A percentile compares a stretch with the other conserved stretches of the same genome.
Conservation (phyloP, 1,140 invertebrate genomes). For the Tetramorium alpestre region DNA sequence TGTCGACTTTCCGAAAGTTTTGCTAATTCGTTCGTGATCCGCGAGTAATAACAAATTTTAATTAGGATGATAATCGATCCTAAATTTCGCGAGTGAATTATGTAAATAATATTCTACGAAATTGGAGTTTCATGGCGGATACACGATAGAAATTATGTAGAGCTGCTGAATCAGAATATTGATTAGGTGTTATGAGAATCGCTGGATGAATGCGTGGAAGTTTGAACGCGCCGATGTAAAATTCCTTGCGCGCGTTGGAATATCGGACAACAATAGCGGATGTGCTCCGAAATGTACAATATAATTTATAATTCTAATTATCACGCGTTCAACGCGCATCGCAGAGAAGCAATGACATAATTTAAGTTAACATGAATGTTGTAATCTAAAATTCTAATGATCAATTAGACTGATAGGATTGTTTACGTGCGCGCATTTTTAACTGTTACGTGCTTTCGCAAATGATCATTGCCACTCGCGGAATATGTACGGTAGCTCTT, state of each 20-base stretch:
- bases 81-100: conserved; percentile 1
- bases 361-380: neutral
- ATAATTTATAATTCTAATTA: neutral
- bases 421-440: neutral
- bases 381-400: neutral
- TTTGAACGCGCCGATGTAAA: neutral
- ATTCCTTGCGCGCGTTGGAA: neutral
- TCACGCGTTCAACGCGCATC: neutral
- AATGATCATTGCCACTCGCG: conserved; percentile 76
- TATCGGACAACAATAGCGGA: neutral
- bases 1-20: neutral
- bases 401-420: neutral
- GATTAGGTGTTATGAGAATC: neutral
- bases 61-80: conserved; percentile 5
- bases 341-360: neutral
- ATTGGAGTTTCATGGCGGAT: neutral
- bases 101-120: neutral
- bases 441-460: neutral
- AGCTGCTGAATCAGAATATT: neutral
- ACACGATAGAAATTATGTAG: neutral
- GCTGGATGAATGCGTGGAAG: neutral
- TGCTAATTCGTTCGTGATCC: neutral
- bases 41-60: neutral
- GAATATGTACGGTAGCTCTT: conserved; percentile 75
- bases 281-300: neutral